Conservation (phyloP, 2,797 vertebrate species). For the Eupleurogrammus muticus region DNA sequence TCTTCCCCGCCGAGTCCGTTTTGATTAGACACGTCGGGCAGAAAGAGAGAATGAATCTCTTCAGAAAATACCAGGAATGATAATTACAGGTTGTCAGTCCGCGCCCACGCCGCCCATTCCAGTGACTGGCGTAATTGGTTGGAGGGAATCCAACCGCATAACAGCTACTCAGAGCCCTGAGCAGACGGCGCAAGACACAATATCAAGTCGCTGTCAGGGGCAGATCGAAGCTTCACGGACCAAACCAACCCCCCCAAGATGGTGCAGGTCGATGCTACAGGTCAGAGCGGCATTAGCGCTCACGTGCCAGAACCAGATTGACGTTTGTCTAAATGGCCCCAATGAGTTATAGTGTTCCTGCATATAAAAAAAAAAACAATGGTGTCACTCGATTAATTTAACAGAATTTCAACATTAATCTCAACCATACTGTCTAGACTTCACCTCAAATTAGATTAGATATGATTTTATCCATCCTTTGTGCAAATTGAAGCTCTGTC, state of each 20-base stretch:
- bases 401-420: no score
- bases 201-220: conserved; percentile 38
- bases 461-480: no score
- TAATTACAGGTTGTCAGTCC: conserved; percentile 81
- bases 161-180: conserved; percentile 58
- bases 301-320: neutral
- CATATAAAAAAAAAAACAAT: conserved; percentile 1
- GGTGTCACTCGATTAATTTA: neutral
- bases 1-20: conserved; percentile 54
- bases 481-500: no score
- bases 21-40: conserved; percentile 58
- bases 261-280: neutral
- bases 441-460: no score
- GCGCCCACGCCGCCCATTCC: conserved; percentile 52
- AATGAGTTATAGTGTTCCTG: conserved; percentile 8
- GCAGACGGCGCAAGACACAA: conserved; percentile 38
- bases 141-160: conserved; percentile 64
- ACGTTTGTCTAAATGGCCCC: neutral
- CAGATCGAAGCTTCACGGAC: conserved; percentile 22
- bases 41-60: conserved; percentile 68
- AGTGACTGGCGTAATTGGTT: conserved; percentile 76
- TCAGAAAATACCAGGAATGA: conserved; percentile 71
- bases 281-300: neutral
- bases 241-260: no score
- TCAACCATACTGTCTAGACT: no score